phyloP scores from a whole-genome alignment of 2,797 vertebrate species.

The Lindbergichthys nudifrons region DNA sequence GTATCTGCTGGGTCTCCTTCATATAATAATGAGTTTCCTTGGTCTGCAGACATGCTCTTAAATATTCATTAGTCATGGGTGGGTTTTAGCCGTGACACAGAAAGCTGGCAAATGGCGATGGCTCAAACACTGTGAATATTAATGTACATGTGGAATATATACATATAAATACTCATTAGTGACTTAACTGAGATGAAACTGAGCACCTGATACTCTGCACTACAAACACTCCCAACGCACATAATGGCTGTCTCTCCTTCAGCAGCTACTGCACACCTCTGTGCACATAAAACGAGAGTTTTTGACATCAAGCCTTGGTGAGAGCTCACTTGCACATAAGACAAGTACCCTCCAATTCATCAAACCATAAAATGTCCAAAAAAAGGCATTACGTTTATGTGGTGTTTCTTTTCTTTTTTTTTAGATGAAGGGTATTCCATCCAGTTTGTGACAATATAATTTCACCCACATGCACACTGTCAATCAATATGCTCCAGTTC shows the following conservation, averaged over 20 bases:
- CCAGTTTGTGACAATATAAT: slow-evolving; percentile 45
- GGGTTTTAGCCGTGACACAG: slow-evolving; percentile 74
- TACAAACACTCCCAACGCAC: slow-evolving; percentile 57
- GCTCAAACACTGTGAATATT: slow-evolving; percentile 75
- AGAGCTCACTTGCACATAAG: slow-evolving; percentile 62
- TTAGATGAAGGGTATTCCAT: slow-evolving; percentile 48
- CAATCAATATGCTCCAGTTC: slow-evolving; percentile 53
- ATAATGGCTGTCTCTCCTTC: slow-evolving; percentile 59
- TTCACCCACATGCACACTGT: slow-evolving; percentile 61
- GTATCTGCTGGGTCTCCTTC: slow-evolving; percentile 75
- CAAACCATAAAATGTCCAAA: slow-evolving; percentile 64
- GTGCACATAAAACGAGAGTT: slow-evolving; percentile 54
- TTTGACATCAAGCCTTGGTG: slow-evolving; percentile 55
- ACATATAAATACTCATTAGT: slow-evolving; percentile 65
- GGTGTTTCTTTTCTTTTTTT: slow-evolving; percentile 50
- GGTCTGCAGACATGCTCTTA: slow-evolving; percentile 78
- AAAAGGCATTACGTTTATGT: slow-evolving; percentile 51
- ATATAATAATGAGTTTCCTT: slow-evolving; percentile 79
- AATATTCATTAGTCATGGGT: slow-evolving; percentile 82
- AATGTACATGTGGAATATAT: slow-evolving; percentile 74
- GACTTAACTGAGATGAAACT: slow-evolving; percentile 48
- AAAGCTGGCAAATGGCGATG: slow-evolving; percentile 68
- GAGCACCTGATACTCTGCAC: slow-evolving; percentile 58
- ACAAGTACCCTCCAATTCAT: slow-evolving; percentile 61
- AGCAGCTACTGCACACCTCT: slow-evolving; percentile 63